Base-by-base conservation (phyloP, 2,797 vertebrate genomes). In the Gadopsis marmoratus region DNA sequence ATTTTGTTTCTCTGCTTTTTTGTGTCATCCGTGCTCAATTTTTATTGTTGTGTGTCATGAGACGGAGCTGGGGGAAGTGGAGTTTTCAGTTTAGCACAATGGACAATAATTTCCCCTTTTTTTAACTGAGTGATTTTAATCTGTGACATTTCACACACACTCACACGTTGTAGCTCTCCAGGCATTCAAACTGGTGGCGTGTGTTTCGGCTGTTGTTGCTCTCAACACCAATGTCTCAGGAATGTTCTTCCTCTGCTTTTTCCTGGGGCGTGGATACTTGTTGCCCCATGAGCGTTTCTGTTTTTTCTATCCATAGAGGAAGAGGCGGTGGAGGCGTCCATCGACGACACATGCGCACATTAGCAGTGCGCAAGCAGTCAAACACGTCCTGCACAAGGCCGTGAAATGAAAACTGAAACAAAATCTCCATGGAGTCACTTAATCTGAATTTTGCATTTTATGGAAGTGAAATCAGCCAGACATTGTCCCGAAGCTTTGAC, bases 211-310 rank as follows among this genome's bases (percentile, higher is more conserved):
- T 63, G 26, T 71, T 76, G 71, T 72, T 78, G 41, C 68, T 76
- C 56, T 74, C 72, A 45, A 63, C 68, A 66, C 43, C 43, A 39
- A 3, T 2, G 64, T 79, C 79, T 39, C 53, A 76, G 84, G 85
- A 91, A 91, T 91, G 86, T 84, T 71, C 89, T 91, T 92, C 90
- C 89, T 84, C 79, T 83, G 74, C 33, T 72, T 71, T 26, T 84
- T 81, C 87, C 79, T 3, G 23, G 76, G 80, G 83, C 0, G 62
- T 23, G 58, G 80, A 82, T 31, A 53, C 64, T 71, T 69, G 58
- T 82, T 68, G 39, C 62, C 74, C 45, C 59, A 7, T 45, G 71
- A 62, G 67, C 14, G 1, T 85, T 86, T 85, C 73, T 62, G 11
- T 60, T 72, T 65, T 67, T 70, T 66, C 0, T 0, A 2, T 68